Evolutionary conservation across 2,888 invertebrate genomes (phyloP).

Genomic region (Archaeoteleia sp.): DNA sequence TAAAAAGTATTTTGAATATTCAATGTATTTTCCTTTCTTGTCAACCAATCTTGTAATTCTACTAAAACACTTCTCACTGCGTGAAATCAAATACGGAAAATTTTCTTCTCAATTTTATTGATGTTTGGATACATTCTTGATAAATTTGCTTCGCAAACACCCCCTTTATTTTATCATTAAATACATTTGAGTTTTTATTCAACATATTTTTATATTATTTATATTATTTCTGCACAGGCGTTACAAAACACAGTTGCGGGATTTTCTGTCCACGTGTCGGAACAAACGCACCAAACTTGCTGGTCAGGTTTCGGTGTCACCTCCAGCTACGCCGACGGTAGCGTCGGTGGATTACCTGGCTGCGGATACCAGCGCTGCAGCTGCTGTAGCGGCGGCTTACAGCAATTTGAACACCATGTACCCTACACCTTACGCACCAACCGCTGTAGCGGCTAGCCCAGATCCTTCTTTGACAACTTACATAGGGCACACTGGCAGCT

Average conservation of each 20-base stretch:
- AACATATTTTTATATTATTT: too few relatives aligned
- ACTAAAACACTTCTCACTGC: too few relatives aligned
- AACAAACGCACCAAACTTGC: slow-evolving; percentile 80
- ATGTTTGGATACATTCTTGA: too few relatives aligned
- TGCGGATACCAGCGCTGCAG: slow-evolving; percentile 79
- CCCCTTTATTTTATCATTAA: too few relatives aligned
- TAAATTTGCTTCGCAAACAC: too few relatives aligned
- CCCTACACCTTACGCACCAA: slow-evolving; percentile 85
- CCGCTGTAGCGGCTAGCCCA: slow-evolving; percentile 83
- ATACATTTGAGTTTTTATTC: too few relatives aligned
- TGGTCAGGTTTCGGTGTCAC: slow-evolving; percentile 77
- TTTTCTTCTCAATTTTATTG: too few relatives aligned
- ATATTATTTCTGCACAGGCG: too few relatives aligned
- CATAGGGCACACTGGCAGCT: slow-evolving; percentile 83
- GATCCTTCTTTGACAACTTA: slow-evolving; percentile 80
- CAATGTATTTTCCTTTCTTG: too few relatives aligned
- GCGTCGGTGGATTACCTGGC: slow-evolving; percentile 81
- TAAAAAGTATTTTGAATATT: too few relatives aligned
- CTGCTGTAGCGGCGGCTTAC: slow-evolving; percentile 86
- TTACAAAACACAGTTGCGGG: slow-evolving; percentile 94
- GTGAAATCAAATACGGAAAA: too few relatives aligned
- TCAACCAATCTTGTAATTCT: too few relatives aligned
- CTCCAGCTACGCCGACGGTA: slow-evolving; percentile 77
- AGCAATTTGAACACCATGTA: slow-evolving; percentile 87
- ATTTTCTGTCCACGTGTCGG: slow-evolving; percentile 94